phyloP scores from a whole-genome alignment of 2,113 vertebrate genomes.

The Cyprinodon variegatus region DNA sequence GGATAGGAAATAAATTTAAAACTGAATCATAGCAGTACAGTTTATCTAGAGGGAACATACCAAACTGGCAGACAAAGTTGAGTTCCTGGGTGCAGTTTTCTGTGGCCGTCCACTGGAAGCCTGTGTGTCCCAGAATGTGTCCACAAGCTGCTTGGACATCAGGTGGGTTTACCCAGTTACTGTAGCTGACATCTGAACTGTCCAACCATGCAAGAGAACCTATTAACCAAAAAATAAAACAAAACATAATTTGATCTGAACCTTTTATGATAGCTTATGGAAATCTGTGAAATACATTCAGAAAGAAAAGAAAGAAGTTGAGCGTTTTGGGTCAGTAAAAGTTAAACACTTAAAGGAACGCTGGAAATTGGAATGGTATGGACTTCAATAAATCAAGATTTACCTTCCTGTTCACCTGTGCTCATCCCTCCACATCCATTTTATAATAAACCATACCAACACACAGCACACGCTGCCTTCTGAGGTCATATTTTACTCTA shows the following conservation, averaged over 20 bases:
- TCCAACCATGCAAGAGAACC: slow-evolving; percentile 88
- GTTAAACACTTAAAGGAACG: slow-evolving; percentile 41
- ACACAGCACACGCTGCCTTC: slow-evolving; percentile 17
- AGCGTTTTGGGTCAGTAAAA: slow-evolving; percentile 5
- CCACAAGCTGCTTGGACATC: slow-evolving; percentile 75
- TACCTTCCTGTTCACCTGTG: slow-evolving; percentile 35
- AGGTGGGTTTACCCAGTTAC: slow-evolving; percentile 80
- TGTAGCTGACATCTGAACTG: slow-evolving; percentile 85
- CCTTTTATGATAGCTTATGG: background rate
- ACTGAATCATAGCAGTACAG: background rate
- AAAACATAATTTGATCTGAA: background rate
- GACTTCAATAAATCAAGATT: slow-evolving; percentile 34
- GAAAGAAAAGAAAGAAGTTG: slow-evolving; percentile 31
- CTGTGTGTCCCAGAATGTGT: slow-evolving; percentile 81
- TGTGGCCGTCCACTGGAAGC: slow-evolving; percentile 84
- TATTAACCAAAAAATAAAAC: slow-evolving; percentile 49
- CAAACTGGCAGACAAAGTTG: slow-evolving; percentile 90
- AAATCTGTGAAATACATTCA: background rate
- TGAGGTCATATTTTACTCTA: background rate
- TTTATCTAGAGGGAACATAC: slow-evolving; percentile 68
- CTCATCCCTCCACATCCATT: slow-evolving; percentile 5
- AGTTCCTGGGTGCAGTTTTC: slow-evolving; percentile 87
- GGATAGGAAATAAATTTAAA: background rate
- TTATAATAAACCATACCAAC: slow-evolving; percentile 27
- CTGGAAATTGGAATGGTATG: slow-evolving; percentile 36